These are phyloP conservation scores for Lytechinus pictus DNA, from an alignment of 35 echinoderm and acorn worm genomes.

Conservation along the genomic window DNA sequence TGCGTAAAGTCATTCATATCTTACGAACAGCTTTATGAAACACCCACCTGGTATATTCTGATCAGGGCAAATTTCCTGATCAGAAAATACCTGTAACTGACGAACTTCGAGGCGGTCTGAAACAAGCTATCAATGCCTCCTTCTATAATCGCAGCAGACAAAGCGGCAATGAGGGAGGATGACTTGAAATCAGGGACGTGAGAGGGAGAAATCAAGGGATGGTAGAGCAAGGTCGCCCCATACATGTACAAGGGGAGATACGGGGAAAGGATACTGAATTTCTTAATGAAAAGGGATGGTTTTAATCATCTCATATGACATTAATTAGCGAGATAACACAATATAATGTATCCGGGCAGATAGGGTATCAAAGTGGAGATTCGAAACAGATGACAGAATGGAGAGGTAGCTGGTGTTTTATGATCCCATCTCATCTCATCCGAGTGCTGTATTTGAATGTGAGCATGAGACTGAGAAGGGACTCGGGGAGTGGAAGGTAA, in stretches of 20 bases:
- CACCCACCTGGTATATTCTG: too few relatives aligned
- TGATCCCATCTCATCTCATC: neutral
- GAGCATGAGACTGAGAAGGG: neutral
- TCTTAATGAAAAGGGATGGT: neutral
- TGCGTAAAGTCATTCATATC: too few relatives aligned
- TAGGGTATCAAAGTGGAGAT: neutral
- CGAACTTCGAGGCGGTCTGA: too few relatives aligned
- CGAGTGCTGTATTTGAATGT: neutral
- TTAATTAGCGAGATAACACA: neutral
- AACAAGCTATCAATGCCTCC: neutral
- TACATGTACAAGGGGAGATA: neutral
- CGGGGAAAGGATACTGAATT: neutral
- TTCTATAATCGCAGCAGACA: neutral
- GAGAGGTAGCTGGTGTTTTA: neutral
- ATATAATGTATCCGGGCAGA: neutral
- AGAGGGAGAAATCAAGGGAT: neutral
- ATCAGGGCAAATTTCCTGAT: too few relatives aligned
- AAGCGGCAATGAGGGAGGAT: neutral
- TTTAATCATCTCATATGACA: slow-evolving; percentile 3
- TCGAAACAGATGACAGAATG: neutral
- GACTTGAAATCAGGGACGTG: neutral
- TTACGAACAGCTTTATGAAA: too few relatives aligned
- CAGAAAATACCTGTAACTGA: too few relatives aligned
- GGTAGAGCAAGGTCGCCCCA: neutral
- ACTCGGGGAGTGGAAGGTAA: neutral